A percentile compares a stretch with the other conserved stretches of the same genome.
These are phyloP conservation scores for Oncorhynchus mykiss DNA, from an alignment of 2,113 vertebrate species.

Conservation along the genomic window DNA sequence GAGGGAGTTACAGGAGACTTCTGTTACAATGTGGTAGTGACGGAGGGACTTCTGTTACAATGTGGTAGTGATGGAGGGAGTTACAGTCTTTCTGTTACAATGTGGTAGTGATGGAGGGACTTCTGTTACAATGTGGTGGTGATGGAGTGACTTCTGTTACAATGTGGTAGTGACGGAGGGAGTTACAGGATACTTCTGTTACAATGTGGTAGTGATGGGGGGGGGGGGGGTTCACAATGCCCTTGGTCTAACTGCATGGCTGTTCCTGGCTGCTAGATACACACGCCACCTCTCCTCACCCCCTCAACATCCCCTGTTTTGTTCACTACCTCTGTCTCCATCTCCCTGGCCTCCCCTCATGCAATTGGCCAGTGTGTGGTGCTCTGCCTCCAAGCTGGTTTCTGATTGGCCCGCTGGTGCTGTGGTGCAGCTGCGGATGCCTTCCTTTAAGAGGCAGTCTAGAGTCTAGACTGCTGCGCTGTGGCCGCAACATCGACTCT, in stretches of 20 bases:
- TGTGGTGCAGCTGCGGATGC: conserved; percentile 53
- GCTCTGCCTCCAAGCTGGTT: conserved; percentile 12
- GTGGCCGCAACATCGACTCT: conserved; percentile 46
- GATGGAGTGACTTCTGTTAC: too few relatives aligned
- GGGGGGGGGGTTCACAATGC: conserved; percentile 39
- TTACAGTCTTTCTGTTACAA: too few relatives aligned
- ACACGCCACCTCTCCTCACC: conserved; percentile 10
- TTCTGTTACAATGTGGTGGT: too few relatives aligned
- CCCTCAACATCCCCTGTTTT: conserved; percentile 4
- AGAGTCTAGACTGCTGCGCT: conserved; percentile 39
- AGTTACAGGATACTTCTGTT: not conserved
- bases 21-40: too few relatives aligned
- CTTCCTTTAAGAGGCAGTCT: conserved; percentile 67
- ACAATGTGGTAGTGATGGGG: not conserved
- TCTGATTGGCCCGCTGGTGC: conserved; percentile 49
- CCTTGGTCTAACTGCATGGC: conserved; percentile 65
- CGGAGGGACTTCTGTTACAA: too few relatives aligned
- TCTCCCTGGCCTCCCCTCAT: conserved; percentile 33
- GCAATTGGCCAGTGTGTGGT: conserved; percentile 42
- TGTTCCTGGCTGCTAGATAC: conserved; percentile 41
- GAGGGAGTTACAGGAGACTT: too few relatives aligned
- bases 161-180: too few relatives aligned
- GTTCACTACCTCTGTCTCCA: conserved; percentile 46
- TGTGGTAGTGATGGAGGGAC: too few relatives aligned
- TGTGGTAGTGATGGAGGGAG: too few relatives aligned